These are phyloP conservation scores for Parochlus steinenii DNA, from an alignment of 2,888 invertebrate genomes.

Conservation along the genomic window DNA sequence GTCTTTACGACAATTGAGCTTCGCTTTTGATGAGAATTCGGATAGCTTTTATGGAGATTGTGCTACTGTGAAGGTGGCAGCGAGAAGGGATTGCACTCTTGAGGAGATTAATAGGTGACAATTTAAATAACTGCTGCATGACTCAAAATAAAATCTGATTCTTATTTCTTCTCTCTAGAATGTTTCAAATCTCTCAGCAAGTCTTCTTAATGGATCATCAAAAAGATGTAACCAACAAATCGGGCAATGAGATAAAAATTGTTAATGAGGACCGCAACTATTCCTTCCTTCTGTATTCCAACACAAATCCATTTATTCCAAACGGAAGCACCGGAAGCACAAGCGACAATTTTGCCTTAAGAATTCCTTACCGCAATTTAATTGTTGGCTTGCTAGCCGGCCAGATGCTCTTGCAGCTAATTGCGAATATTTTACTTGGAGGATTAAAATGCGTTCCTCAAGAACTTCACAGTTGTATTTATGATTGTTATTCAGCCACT, in stretches of 20 bases:
- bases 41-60: constrained; percentile 89
- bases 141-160: too few species aligned
- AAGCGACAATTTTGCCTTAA: constrained; percentile 52
- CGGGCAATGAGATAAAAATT: constrained; percentile 28
- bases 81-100: constrained; percentile 68
- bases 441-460: constrained; percentile 46
- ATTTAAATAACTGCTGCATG: too few species aligned
- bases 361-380: constrained; percentile 75
- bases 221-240: constrained; percentile 22
- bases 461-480: constrained; percentile 27
- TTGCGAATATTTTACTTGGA: constrained; percentile 73
- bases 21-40: constrained; percentile 80
- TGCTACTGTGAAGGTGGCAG: constrained; percentile 86
- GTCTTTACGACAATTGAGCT: constrained; percentile 71
- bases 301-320: constrained; percentile 49
- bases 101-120: constrained; percentile 67
- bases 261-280: constrained; percentile 71
- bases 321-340: constrained; percentile 36
- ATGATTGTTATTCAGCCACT: constrained; percentile 26
- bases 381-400: constrained; percentile 82
- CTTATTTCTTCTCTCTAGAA: too few species aligned
- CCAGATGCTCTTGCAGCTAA: constrained; percentile 80
- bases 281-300: constrained; percentile 70
- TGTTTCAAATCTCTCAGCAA: constrained; percentile 81
- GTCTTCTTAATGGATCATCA: constrained; percentile 49